Percentiles rank a stretch among this genome's conserved stretches.
Evolutionary conservation across 37 sponge, comb jelly and placozoan species (phyloP).

Genomic region (Dysidea cf. avara): DNA sequence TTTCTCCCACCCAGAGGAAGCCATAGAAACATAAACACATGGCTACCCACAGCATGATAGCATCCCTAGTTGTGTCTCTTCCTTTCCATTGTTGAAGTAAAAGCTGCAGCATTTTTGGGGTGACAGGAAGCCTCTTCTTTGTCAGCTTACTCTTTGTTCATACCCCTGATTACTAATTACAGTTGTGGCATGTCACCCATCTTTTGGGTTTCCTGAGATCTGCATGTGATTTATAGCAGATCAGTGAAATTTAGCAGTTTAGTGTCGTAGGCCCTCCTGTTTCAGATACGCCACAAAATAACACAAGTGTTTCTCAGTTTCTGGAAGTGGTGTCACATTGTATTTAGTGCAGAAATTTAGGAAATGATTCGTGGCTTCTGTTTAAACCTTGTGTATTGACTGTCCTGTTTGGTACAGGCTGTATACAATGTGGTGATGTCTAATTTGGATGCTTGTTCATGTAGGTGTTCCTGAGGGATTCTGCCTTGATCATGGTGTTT

Average conservation of each 20-base stretch:
- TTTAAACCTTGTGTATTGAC: neutral
- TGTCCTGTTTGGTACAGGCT: neutral
- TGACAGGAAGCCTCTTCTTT: slow-evolving; percentile 9
- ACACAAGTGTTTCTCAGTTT: neutral
- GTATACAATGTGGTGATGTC: slow-evolving; percentile 12
- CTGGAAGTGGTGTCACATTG: neutral
- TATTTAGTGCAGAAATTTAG: neutral
- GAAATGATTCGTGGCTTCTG: neutral
- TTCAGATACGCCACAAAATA: neutral
- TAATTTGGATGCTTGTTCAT: slow-evolving; percentile 16
- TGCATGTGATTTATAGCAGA: slow-evolving; percentile 28
- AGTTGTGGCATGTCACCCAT: neutral
- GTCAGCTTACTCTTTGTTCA: slow-evolving; percentile 4
- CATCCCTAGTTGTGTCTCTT: neutral
- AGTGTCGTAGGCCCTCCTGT: too few species aligned
- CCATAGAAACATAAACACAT: slow-evolving; percentile 23
- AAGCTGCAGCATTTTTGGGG: neutral
- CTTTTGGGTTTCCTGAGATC: slow-evolving; percentile 1
- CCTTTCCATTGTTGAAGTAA: neutral
- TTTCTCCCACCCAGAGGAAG: slow-evolving; percentile 14
- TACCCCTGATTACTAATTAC: slow-evolving; percentile 3
- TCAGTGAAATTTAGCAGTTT: too few species aligned
- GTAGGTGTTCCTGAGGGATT: slow-evolving; percentile 4
- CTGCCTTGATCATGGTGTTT: too few species aligned
- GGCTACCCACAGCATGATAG: slow-evolving; percentile 34